phyloP scores from a whole-genome alignment of 2,113 vertebrate genomes.

The Sisor rabdophorus region DNA sequence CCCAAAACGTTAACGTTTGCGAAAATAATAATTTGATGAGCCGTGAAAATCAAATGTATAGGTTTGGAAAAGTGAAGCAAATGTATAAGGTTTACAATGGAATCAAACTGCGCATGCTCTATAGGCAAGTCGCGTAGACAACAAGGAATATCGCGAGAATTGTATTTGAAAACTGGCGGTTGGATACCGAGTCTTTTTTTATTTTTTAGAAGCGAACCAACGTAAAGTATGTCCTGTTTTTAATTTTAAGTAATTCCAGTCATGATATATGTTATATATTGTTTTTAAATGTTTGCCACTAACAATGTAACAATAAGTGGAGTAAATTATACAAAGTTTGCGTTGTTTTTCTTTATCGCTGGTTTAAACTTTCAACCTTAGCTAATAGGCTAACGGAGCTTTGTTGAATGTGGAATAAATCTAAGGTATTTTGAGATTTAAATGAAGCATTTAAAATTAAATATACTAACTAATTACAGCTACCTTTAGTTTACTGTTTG shows the following conservation, averaged over 20 bases:
- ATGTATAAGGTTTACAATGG: too few species aligned
- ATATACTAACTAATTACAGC: not conserved
- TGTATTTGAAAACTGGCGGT: conserved; percentile 69
- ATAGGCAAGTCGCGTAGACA: too few species aligned
- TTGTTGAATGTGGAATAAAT: too few species aligned
- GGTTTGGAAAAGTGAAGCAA: too few species aligned
- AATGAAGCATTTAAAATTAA: not conserved
- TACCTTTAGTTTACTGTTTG: not conserved
- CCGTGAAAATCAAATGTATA: not conserved
- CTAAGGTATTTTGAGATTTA: not conserved
- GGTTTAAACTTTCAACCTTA: not conserved
- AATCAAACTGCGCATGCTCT: not conserved
- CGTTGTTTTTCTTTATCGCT: not conserved
- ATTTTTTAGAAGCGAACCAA: not conserved
- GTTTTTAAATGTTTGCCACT: not conserved
- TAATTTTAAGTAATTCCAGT: not conserved
- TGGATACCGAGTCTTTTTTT: not conserved
- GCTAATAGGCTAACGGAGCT: not conserved
- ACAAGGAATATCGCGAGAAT: conserved; percentile 55
- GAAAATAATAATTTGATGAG: not conserved
- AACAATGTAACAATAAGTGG: too few species aligned
- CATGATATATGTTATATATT: not conserved
- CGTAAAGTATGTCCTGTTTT: not conserved
- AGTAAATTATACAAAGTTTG: not conserved
- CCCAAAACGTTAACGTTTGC: too few species aligned